A percentile compares a stretch with the other conserved stretches of the same genome.
Conservation (phyloP, 2,888 invertebrate genomes). For the Caenorhabditis sulstoni region DNA sequence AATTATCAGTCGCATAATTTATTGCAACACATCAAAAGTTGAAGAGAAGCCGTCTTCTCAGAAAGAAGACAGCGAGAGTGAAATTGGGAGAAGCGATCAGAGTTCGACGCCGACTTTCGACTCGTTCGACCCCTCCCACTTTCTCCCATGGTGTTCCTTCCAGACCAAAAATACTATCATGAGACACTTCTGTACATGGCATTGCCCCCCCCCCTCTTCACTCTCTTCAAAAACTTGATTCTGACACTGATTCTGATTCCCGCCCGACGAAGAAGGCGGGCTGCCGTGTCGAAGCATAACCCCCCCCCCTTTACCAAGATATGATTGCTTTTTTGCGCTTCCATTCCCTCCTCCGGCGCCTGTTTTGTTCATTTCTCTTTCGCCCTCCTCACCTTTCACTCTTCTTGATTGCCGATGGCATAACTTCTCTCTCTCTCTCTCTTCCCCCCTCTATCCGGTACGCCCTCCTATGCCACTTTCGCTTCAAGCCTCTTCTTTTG, state of each 20-base stretch:
- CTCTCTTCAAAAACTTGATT: slow-evolving; percentile 6
- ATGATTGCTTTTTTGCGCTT: slow-evolving; percentile 49
- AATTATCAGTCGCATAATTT: slow-evolving; percentile 28
- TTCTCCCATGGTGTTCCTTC: slow-evolving; percentile 7
- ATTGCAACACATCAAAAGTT: slow-evolving; percentile 32
- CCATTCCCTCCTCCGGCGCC: slow-evolving; percentile 17
- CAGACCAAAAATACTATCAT: slow-evolving; percentile 47
- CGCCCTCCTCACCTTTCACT: slow-evolving; percentile 55
- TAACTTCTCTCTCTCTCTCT: slow-evolving; percentile 27
- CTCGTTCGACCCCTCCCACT: slow-evolving; percentile 6
- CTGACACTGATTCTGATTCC: slow-evolving; percentile 4
- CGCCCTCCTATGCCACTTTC: slow-evolving; percentile 40
- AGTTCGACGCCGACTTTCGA: slow-evolving; percentile 33
- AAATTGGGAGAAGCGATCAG: slow-evolving; percentile 31
- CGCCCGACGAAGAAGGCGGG: slow-evolving; percentile 5
- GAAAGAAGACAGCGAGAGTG: background rate
- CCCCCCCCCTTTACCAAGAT: slow-evolving; percentile 45
- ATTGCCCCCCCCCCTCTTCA: slow-evolving; percentile 11
- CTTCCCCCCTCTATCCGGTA: slow-evolving; percentile 38
- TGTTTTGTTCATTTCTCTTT: slow-evolving; percentile 56
- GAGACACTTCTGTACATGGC: slow-evolving; percentile 41
- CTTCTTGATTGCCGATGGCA: slow-evolving; percentile 56
- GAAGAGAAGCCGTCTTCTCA: background rate
- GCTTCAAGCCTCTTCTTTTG: slow-evolving; percentile 32
- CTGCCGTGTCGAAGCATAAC: slow-evolving; percentile 44